Base-by-base conservation (phyloP, 2,797 vertebrate species). In the Odontamblyopus lacepedii region DNA sequence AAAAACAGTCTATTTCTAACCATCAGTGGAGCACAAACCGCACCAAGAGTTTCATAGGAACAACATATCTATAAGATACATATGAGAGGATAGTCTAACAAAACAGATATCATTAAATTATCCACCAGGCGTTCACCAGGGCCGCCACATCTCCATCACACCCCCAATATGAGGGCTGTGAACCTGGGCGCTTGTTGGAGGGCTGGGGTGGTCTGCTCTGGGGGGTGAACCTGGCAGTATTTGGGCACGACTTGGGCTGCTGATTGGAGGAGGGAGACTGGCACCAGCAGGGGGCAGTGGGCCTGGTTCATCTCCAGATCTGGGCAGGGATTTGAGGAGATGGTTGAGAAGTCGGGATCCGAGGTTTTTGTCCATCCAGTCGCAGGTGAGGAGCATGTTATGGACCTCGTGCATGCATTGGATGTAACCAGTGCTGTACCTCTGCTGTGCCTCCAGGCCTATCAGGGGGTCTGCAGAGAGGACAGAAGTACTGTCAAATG, bases 1-100 rank as follows among this genome's bases (percentile, higher is more conserved):
- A 9, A 63, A 63, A 63, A 63, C 61, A 63, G 35, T 18, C 61
- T 12, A 63, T 89, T 86, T 72, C 84, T 64, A 64, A 89, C 85
- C 75, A 85, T 78, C 74, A 86, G 88, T 81, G 94, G 94, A 95
- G 82, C 94, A 93, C 62, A 91, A 89, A 89, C 77, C 69, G 93
- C 87, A 94, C 95, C 95, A 93, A 73, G 85, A 51, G 81, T 83
- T 88, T 95, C 93, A 95, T 94, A 92, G 93, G 94, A 95, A 92
- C 94, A 93, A 84, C 93, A 96, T 96, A 96, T 96, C 96, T 97
- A 97, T 97, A 96, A 96, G 96, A 96, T 97, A 96, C 95, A 96
- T 95, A 73, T 89, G 23, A 89, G 87, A 90, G 88, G 88, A 92
- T 79, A 83, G 90, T 88, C 95, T 95, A 94, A 91, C 81, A 91